Conservation (phyloP, 2,797 vertebrate genomes). For the Typhlichthys subterraneus region DNA sequence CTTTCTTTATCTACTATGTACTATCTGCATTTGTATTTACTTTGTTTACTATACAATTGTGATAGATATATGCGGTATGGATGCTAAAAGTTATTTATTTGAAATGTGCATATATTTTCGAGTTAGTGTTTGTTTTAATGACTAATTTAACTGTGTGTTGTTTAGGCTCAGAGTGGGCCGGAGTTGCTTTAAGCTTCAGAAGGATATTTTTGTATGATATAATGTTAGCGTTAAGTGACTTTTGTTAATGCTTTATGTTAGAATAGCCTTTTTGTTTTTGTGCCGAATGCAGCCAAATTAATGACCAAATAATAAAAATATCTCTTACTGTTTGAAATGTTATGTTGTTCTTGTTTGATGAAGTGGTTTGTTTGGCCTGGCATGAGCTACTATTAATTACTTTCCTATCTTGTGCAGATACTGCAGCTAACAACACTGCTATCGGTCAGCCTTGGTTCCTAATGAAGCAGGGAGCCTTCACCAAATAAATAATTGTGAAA, state of each 20-base stretch:
- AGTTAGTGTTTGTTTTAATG: constrained; percentile 11
- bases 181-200: constrained; percentile 21
- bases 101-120: background rate
- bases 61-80: constrained; percentile 1
- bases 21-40: constrained; percentile 2
- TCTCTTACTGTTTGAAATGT: background rate
- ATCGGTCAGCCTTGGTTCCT: background rate
- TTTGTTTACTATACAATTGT: constrained; percentile 8
- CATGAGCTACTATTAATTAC: constrained; percentile 2
- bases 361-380: constrained; percentile 9
- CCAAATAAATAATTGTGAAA: constrained; percentile 1
- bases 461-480: background rate
- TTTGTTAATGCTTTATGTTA: background rate
- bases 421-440: background rate
- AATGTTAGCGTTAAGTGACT: background rate
- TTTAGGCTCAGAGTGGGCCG: constrained; percentile 8
- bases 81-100: background rate
- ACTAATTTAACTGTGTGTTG: constrained; percentile 40
- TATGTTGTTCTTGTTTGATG: background rate
- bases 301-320: constrained; percentile 32
- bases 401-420: background rate
- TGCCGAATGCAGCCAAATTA: background rate
- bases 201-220: constrained; percentile 38
- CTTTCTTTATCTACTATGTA: background rate
- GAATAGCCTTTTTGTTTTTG: constrained; percentile 3